Percentiles rank a stretch among this genome's conserved stretches.
These are phyloP conservation scores for Neodiprion fabricii DNA, from an alignment of 1,140 invertebrate genomes.

Conservation along the genomic window DNA sequence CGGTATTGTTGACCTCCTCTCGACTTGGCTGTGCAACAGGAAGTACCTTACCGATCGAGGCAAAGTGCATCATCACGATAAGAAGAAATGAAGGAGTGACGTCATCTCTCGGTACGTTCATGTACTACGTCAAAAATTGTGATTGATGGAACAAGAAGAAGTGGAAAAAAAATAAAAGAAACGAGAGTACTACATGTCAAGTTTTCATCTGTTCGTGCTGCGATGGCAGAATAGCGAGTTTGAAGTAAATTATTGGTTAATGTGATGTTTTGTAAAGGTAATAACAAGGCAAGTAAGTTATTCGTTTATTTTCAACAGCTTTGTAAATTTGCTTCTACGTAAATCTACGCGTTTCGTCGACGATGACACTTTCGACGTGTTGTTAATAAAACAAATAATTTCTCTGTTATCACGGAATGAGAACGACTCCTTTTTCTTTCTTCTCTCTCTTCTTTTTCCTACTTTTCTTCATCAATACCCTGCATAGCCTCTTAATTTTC, in stretches of 20 bases:
- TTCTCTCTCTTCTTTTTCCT: not conserved
- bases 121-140: not conserved
- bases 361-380: not conserved
- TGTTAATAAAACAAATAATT: not conserved
- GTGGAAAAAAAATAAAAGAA: not conserved
- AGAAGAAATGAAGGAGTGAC: not conserved
- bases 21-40: no score
- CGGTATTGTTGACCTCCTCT: no score
- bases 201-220: conserved; percentile 12
- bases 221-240: conserved; percentile 14
- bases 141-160: not conserved
- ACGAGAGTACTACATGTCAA: conserved; percentile 5
- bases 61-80: no score
- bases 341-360: not conserved
- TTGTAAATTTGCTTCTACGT: not conserved
- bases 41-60: no score
- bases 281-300: conserved; percentile 52
- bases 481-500: not conserved
- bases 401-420: not conserved
- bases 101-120: not conserved
- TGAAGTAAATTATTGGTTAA: conserved; percentile 46
- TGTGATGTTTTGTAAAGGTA: conserved; percentile 59
- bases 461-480: not conserved
- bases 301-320: conserved; percentile 11
- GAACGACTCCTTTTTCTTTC: not conserved